Evolutionary conservation across 2,113 vertebrate species (phyloP).

Genomic region (Scytalopus superciliaris): DNA sequence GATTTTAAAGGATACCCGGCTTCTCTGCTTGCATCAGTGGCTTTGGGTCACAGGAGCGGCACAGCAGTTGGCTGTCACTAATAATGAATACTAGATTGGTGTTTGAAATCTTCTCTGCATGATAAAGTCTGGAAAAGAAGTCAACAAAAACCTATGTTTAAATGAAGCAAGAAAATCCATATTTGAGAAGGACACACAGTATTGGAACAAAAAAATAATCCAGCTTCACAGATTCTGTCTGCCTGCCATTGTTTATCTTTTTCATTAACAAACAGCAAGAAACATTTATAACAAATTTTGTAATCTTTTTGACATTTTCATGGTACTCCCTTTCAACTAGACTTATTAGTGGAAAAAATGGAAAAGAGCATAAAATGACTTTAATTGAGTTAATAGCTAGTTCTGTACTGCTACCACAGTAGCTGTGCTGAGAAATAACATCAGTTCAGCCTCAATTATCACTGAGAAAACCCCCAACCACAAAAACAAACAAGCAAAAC

Average conservation of each 20-base stretch:
- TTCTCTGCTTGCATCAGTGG: slow-evolving; percentile 93
- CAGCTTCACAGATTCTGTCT: neutral
- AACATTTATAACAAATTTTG: neutral
- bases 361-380: neutral
- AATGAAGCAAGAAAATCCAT: neutral
- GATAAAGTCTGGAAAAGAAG: slow-evolving; percentile 77
- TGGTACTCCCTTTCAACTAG: neutral
- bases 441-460: neutral
- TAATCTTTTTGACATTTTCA: neutral
- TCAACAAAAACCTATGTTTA: neutral
- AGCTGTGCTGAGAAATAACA: neutral
- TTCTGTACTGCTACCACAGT: neutral
- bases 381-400: neutral
- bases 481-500: neutral
- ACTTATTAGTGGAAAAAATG: neutral
- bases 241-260: neutral
- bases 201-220: neutral
- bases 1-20: slow-evolving; percentile 91
- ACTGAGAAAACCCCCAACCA: neutral
- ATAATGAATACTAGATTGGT: slow-evolving; percentile 97
- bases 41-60: slow-evolving; percentile 89
- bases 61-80: slow-evolving; percentile 90
- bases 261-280: neutral
- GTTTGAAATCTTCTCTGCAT: slow-evolving; percentile 92
- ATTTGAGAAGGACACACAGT: neutral